Evolutionary conservation across 2,888 invertebrate genomes (phyloP).

Genomic region (Tachina grossa): DNA sequence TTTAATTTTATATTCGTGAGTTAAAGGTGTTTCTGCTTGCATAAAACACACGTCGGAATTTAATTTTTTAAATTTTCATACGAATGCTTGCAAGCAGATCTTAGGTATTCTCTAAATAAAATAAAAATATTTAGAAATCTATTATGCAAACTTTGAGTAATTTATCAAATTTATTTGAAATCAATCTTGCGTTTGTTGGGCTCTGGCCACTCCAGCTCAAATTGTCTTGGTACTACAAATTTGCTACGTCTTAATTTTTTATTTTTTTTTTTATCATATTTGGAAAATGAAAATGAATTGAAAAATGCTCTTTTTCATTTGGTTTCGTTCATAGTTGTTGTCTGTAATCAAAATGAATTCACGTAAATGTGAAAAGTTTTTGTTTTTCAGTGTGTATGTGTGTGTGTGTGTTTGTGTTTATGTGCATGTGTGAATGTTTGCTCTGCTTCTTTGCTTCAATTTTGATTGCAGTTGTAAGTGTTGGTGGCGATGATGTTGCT

Average conservation of each 20-base stretch:
- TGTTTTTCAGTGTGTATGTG: constrained; percentile 7
- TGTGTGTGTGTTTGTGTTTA: not conserved
- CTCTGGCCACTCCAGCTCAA: not conserved
- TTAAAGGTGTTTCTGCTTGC: too few relatives aligned
- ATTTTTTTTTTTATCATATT: constrained; percentile 18
- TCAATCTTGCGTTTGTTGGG: constrained; percentile 23
- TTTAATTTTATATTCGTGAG: too few relatives aligned
- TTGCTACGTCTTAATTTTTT: constrained; percentile 9
- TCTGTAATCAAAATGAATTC: constrained; percentile 66
- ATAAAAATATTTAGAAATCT: too few relatives aligned
- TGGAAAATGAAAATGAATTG: constrained; percentile 64
- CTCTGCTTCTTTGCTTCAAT: constrained; percentile 27
- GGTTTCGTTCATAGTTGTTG: constrained; percentile 42
- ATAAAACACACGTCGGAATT: too few relatives aligned
- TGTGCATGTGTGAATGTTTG: constrained; percentile 16
- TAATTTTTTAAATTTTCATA: too few relatives aligned
- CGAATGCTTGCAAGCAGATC: too few relatives aligned
- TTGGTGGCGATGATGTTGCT: constrained; percentile 17
- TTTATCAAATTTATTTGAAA: not conserved
- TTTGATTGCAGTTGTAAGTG: constrained; percentile 49
- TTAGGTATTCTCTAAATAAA: too few relatives aligned
- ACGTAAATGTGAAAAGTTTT: constrained; percentile 68
- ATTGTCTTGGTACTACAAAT: constrained; percentile 33
- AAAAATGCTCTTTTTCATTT: constrained; percentile 65
- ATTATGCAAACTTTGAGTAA: not conserved